phyloP scores from a whole-genome alignment of 2,113 vertebrate genomes.

The Takifugu bimaculatus region DNA sequence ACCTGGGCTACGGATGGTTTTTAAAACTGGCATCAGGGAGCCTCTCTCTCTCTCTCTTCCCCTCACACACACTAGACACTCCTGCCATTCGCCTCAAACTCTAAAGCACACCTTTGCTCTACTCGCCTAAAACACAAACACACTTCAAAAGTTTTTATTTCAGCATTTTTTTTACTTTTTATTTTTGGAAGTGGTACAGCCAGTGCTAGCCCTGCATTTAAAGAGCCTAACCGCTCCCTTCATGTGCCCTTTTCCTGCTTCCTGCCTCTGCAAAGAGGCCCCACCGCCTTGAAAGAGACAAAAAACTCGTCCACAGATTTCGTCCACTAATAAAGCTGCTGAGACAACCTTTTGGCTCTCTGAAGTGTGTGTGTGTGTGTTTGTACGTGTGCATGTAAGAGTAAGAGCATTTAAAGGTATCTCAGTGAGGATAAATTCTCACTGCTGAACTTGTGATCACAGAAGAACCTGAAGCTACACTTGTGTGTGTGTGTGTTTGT shows the following conservation, averaged over 20 bases:
- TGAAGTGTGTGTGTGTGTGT: conserved; percentile 25
- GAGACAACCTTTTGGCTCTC: conserved; percentile 44
- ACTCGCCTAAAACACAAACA: conserved; percentile 68
- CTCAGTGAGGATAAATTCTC: no score
- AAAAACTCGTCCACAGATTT: conserved; percentile 36
- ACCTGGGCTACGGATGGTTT: conserved; percentile 71
- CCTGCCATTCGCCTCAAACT: conserved; percentile 68
- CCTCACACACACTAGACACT: conserved; percentile 36
- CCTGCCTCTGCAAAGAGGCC: conserved; percentile 42
- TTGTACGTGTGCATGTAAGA: no score
- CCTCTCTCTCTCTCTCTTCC: conserved; percentile 8
- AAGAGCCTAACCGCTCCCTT: conserved; percentile 69
- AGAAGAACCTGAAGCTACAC: no score
- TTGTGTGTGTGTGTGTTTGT: no score
- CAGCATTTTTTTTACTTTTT: not conserved
- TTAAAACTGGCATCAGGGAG: conserved; percentile 65
- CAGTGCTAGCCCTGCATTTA: conserved; percentile 49
- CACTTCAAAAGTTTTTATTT: conserved; percentile 69
- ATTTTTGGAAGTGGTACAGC: conserved; percentile 64
- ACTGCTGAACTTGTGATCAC: no score
- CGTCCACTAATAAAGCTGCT: conserved; percentile 37
- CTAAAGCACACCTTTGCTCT: conserved; percentile 72
- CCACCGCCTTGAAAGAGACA: conserved; percentile 23
- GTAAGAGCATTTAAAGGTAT: no score
- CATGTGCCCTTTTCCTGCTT: conserved; percentile 60